Base-by-base conservation (phyloP, 2,888 invertebrate genomes). In the Melolontha melolontha region DNA sequence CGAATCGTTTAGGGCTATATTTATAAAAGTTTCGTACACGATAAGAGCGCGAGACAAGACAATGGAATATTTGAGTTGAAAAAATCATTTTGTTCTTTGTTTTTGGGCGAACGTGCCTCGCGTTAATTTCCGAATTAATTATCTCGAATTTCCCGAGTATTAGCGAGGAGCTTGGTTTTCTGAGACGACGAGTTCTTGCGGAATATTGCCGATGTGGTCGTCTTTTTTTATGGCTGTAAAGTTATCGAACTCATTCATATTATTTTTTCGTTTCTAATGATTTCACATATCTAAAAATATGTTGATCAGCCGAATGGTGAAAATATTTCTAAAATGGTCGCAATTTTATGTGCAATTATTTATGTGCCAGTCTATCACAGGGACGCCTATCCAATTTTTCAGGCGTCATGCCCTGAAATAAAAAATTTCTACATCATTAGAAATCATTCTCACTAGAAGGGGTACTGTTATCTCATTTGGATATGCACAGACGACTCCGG, bases 81-180 rank as follows among this genome's bases (percentile, higher is more conserved):
- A 57, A 57, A 57, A 57, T 57, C 57, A 12, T 27, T 40, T 16
- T 16, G 44, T 27, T 44, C 29, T 42, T 57, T 57, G 41, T 41
- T 57, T 57, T 57, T 57, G 12, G 57, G 5, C 57, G 44, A 57
- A 57, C 57, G 57, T 57, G 57, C 57, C 27, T 44, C 57, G 57
- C 57, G 57, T 57, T 57, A 57, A 57, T 57, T 57, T 57, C 57
- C 57, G 57, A 57, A 57, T 57, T 57, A 57, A 57, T 57, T 57
- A 57, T 57, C 57, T 57, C 57, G 57, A 57, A 27, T 42, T 44
- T 10, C 7, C 42, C 54, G 40, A 16, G 41, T 12, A 44, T 14
- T 2, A 7, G 44, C 12, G 44, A 5, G 44, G n/a, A 14, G 44
- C 44, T 12, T 44, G 44, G 1, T 4, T 12, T 44, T 12, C 12